Conservation (phyloP, 30 jellyfish, hydroid and myxozoan species). For the Cassiopea xamachana region DNA sequence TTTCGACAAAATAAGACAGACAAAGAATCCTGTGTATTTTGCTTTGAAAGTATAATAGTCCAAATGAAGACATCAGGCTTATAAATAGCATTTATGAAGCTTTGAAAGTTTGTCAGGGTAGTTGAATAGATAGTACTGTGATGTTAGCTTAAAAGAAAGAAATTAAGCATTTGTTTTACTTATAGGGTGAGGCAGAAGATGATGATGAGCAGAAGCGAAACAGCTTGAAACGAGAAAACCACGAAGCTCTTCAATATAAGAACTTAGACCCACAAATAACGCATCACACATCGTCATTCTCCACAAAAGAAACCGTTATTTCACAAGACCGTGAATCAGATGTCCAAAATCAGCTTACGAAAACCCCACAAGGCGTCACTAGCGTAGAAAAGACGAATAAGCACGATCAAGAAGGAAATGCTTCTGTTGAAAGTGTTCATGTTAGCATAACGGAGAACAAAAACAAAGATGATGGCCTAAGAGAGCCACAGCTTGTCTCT, state of each 20-base stretch:
- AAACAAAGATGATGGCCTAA: background rate
- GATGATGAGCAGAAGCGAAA: constrained; percentile 68
- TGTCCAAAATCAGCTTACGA: too few species aligned
- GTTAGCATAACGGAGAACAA: constrained; percentile 7
- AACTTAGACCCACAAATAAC: background rate
- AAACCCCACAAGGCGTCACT: too few species aligned
- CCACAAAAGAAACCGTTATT: constrained; percentile 17
- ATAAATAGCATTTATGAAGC: too few species aligned
- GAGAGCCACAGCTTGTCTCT: constrained; percentile 59
- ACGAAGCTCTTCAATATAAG: background rate
- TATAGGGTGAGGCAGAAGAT: constrained; percentile 63
- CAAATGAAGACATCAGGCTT: too few species aligned
- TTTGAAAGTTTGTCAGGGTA: too few species aligned
- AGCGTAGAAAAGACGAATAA: background rate
- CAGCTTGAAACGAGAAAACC: constrained; percentile 16
- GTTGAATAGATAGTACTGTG: too few species aligned
- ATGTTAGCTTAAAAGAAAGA: background rate
- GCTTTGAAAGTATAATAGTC: too few species aligned
- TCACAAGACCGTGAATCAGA: constrained; percentile 37
- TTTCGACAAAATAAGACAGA: too few species aligned
- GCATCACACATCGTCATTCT: constrained; percentile 12
- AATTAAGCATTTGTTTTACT: background rate
- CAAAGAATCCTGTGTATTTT: too few species aligned
- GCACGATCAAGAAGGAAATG: background rate
- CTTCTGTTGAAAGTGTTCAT: constrained; percentile 31